Percentiles rank a stretch among this genome's conserved stretches.
These are phyloP conservation scores for Peromyscus eremicus DNA, from an alignment of 2,797 vertebrate species.

Conservation along the genomic window DNA sequence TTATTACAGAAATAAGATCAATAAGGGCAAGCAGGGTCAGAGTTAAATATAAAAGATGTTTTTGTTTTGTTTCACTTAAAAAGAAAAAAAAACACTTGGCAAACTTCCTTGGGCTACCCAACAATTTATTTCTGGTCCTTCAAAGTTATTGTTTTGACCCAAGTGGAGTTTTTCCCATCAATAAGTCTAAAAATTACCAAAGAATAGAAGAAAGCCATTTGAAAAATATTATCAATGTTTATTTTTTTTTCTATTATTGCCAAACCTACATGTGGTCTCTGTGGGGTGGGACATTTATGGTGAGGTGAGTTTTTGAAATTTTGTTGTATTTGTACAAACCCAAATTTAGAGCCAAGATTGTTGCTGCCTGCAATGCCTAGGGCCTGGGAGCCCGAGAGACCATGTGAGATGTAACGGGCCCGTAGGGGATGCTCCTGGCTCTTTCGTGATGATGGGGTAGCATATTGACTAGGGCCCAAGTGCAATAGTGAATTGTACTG, in stretches of 20 bases:
- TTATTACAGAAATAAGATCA: conserved; percentile 32
- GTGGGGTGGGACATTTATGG: neutral
- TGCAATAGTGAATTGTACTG: neutral
- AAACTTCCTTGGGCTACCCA: neutral
- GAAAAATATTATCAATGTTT: conserved; percentile 31
- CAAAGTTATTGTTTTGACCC: conserved; percentile 44
- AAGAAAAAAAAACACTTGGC: conserved; percentile 5
- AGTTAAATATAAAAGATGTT: conserved; percentile 42
- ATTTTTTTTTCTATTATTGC: conserved; percentile 39
- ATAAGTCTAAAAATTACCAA: conserved; percentile 40
- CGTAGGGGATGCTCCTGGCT: neutral
- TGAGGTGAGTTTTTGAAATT: neutral
- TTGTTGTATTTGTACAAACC: conserved; percentile 11
- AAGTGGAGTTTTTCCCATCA: conserved; percentile 8
- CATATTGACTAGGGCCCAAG: no score
- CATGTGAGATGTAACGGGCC: fast-evolving
- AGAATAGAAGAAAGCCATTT: neutral
- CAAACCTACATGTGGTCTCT: neutral
- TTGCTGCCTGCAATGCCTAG: neutral
- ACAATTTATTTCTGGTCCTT: conserved; percentile 57
- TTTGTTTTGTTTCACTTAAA: no score
- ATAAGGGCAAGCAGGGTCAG: neutral
- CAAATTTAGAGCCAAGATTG: neutral
- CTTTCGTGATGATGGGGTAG: neutral
- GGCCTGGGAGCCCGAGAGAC: neutral